phyloP scores from a whole-genome alignment of 92 coral and sea anemone species.

The Epizoanthus rinbou region DNA sequence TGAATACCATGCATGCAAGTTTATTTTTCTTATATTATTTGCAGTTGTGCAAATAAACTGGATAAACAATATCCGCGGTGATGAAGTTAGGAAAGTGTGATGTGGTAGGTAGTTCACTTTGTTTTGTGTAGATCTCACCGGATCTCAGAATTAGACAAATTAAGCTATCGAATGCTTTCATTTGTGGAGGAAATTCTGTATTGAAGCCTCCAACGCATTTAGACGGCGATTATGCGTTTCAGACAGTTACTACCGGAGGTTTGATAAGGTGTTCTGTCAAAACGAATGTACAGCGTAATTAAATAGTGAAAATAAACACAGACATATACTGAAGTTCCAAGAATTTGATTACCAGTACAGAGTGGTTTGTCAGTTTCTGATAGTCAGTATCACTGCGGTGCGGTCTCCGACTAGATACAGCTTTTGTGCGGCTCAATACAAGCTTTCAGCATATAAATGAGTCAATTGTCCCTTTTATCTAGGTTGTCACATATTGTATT shows the following conservation, averaged over 20 bases:
- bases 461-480: neutral
- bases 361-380: too few species aligned
- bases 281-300: neutral
- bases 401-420: neutral
- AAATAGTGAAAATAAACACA: neutral
- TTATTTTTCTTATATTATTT: too few species aligned
- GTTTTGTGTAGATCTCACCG: neutral
- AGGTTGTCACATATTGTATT: neutral
- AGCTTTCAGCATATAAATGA: neutral
- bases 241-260: constrained; percentile 3
- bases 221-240: neutral
- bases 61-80: neutral
- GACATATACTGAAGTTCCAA: neutral
- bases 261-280: neutral
- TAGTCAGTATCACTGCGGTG: neutral
- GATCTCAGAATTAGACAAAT: neutral
- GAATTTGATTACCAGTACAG: neutral
- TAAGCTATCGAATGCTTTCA: neutral
- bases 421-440: neutral
- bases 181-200: neutral
- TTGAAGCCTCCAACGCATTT: neutral
- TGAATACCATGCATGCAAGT: too few species aligned
- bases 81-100: neutral
- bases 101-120: neutral
- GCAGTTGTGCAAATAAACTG: neutral